Conservation (phyloP, 2,888 invertebrate genomes). For the Formica aserva region DNA sequence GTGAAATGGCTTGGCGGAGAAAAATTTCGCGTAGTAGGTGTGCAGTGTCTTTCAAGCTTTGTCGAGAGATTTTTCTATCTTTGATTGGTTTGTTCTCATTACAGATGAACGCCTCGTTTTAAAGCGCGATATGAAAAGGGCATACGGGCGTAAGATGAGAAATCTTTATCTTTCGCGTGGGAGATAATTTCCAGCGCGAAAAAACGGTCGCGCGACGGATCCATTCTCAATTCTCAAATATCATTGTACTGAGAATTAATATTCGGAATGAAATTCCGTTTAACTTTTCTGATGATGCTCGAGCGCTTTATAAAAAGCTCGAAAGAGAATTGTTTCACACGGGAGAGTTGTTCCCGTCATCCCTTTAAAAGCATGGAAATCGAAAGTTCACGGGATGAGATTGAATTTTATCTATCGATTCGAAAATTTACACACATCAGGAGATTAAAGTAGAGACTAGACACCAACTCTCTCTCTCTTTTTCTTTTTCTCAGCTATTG, state of each 20-base stretch:
- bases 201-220: not conserved
- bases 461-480: not conserved
- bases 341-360: not conserved
- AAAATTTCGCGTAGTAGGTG: not conserved
- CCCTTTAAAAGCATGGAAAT: constrained; percentile 9
- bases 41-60: not conserved
- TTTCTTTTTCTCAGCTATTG: not conserved
- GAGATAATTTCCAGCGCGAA: not conserved
- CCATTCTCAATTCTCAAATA: constrained; percentile 4
- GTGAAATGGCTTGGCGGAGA: not conserved
- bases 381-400: not conserved
- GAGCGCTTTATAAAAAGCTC: not conserved
- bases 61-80: not conserved
- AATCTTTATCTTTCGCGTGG: not conserved
- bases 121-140: too few species aligned
- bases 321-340: not conserved
- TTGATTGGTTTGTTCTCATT: not conserved
- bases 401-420: constrained; percentile 30
- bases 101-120: not conserved
- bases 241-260: constrained; percentile 15
- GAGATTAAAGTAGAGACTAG: not conserved
- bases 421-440: constrained; percentile 2
- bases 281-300: not conserved
- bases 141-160: not conserved
- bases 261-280: constrained; percentile 1